Conservation (phyloP, 2,888 invertebrate species). For the Spisula subtruncata region DNA sequence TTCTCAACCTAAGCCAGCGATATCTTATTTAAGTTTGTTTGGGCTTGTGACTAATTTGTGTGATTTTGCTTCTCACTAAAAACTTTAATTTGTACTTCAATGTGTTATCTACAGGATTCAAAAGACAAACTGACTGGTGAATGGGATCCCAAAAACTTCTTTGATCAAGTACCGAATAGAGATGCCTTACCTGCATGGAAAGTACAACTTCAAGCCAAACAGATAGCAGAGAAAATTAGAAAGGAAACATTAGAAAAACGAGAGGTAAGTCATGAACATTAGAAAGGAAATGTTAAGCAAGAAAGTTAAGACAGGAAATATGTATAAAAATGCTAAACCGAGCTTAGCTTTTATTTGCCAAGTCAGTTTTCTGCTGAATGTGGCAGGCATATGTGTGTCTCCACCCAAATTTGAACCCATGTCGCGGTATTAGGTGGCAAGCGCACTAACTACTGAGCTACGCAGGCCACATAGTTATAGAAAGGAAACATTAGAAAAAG, state of each 20-base stretch:
- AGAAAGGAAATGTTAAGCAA: not conserved
- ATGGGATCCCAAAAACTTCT: conserved; percentile 83
- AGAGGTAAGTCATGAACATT: conserved; percentile 84
- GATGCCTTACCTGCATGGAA: conserved; percentile 98
- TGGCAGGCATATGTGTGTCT: too few species aligned
- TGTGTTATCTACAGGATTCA: conserved; percentile 35
- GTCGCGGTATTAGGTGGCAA: too few species aligned
- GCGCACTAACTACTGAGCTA: too few species aligned
- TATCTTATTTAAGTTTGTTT: too few species aligned
- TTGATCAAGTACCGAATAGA: conserved; percentile 94
- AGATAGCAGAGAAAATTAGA: conserved; percentile 97
- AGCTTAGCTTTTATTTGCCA: too few species aligned
- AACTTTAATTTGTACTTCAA: not conserved
- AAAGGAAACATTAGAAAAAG: not conserved
- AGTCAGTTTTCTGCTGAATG: too few species aligned
- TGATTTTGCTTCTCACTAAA: not conserved
- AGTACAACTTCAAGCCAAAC: conserved; percentile 97
- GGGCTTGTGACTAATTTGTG: not conserved
- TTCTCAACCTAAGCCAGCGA: too few species aligned
- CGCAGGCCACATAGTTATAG: too few species aligned
- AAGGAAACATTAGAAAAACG: conserved; percentile 96
- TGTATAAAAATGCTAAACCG: too few species aligned
- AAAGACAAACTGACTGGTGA: conserved; percentile 72
- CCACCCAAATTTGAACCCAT: too few species aligned
- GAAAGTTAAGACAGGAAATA: not conserved